Base-by-base conservation (phyloP, 2,797 vertebrate species). In the Sphenodon punctatus region DNA sequence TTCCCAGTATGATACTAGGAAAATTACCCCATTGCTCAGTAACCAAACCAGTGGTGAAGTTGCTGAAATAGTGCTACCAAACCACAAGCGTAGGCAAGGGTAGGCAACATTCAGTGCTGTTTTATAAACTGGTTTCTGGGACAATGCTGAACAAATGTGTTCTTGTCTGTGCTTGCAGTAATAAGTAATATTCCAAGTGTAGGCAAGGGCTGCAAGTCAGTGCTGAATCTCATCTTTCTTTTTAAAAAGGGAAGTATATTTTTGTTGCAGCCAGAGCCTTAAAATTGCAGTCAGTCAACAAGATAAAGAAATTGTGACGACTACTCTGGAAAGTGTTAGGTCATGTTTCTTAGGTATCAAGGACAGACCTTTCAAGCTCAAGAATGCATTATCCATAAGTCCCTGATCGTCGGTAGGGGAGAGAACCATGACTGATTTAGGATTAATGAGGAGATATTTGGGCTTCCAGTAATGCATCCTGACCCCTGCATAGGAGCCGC, bases 341-440 rank as follows among this genome's bases (percentile, higher is more conserved):
- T 51, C 74, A 59, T 81, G 67, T 49, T 61, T 69, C 78, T 32
- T 36, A 46, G 67, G 78, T 22, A 14, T 34, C 20, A 36, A 22
- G 20, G 32, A 19, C 32, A 23, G 20, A 89, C 78, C 75, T 90
- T 55, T 84, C 70, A 83, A 75, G 81, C 70, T 42, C 79, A 90
- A 81, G 78, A 83, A 56, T 83, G n/a, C 61, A 90, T 30, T 32
- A 80, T 82, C 86, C 82, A 64, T 4, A 0, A 82, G 82, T 87
- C 87, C 88, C 87, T 84, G 87, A 82, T 59, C 85, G 77, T 89
- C 85, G 82, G 70, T 76, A 89, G 80, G 78, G 91, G 86, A 90
- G 84, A 88, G 76, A 89, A 86, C 68, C 58, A 36, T 70, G 88
- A 82, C 86, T 92, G 86, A 92, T 32, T 58, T 12, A 17, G 23